phyloP scores from a whole-genome alignment of 2,888 invertebrate genomes.

The Zaprionus lineosus region DNA sequence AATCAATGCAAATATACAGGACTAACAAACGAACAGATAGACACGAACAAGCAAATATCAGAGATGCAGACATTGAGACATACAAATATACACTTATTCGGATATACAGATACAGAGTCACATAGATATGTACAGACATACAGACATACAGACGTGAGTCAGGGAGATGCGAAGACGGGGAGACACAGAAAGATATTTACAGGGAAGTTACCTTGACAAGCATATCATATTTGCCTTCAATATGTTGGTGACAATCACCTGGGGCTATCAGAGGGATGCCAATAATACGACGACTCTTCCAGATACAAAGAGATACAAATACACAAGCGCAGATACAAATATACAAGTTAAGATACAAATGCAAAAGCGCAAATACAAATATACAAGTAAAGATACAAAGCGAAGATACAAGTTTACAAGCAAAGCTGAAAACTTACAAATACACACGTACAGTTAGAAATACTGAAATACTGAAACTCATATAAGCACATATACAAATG shows the following conservation, averaged over 20 bases:
- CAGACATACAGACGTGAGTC: constrained; percentile 2
- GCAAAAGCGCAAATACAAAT: too few relatives aligned
- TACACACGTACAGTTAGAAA: too few relatives aligned
- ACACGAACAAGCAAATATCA: too few relatives aligned
- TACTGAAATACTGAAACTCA: too few relatives aligned
- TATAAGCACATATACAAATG: too few relatives aligned
- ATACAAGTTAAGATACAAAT: not conserved
- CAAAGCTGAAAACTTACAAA: too few relatives aligned
- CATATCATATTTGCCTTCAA: constrained; percentile 66
- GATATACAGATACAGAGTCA: too few relatives aligned
- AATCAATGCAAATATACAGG: constrained; percentile 56
- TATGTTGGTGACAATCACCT: constrained; percentile 69
- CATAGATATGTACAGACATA: constrained; percentile 4
- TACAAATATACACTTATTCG: not conserved
- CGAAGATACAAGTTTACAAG: too few relatives aligned
- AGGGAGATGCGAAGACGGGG: not conserved
- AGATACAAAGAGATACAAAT: constrained; percentile 21
- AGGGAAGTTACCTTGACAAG: constrained; percentile 63
- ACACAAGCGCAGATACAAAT: not conserved
- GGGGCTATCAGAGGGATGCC: constrained; percentile 68
- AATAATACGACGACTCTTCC: constrained; percentile 57
- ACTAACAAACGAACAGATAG: constrained; percentile 10
- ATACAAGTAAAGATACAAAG: too few relatives aligned
- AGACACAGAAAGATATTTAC: constrained; percentile 17
- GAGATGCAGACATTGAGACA: constrained; percentile 22